Conservation (phyloP, 2,888 invertebrate species). For the Cyaniris semiargus region DNA sequence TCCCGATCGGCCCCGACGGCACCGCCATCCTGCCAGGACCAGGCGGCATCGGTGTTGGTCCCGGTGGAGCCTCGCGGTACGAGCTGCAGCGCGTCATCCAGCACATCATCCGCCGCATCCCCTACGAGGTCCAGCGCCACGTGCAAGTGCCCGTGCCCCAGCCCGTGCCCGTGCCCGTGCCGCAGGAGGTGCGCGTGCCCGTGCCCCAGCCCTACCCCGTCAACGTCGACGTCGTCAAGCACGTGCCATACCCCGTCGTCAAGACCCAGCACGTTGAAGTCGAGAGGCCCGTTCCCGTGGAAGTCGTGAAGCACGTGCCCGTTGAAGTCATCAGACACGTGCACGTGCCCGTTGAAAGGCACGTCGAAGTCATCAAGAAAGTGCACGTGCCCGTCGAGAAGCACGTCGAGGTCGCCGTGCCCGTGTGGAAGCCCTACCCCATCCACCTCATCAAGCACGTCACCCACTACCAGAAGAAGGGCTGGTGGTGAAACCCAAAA, state of each 20-base stretch:
- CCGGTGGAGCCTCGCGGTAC: slow-evolving; percentile 55
- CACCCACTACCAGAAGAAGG: slow-evolving; percentile 75
- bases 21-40: slow-evolving; percentile 60
- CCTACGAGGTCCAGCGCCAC: slow-evolving; percentile 71
- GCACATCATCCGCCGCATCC: slow-evolving; percentile 68
- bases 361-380: slow-evolving; percentile 73
- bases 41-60: slow-evolving; percentile 54
- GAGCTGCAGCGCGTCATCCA: slow-evolving; percentile 72
- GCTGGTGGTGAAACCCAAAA: slow-evolving; percentile 62
- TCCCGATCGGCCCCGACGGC: slow-evolving; percentile 46
- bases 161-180: slow-evolving; percentile 66
- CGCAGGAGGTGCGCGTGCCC: slow-evolving; percentile 67
- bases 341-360: slow-evolving; percentile 66
- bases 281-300: slow-evolving; percentile 68
- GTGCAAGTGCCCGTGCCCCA: slow-evolving; percentile 66
- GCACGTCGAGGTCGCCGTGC: slow-evolving; percentile 69
- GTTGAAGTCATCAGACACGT: slow-evolving; percentile 71
- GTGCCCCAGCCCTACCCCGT: slow-evolving; percentile 75
- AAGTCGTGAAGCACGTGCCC: slow-evolving; percentile 68
- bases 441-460: slow-evolving; percentile 75
- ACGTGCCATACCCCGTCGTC: slow-evolving; percentile 72
- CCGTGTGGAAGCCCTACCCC: slow-evolving; percentile 73
- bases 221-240: slow-evolving; percentile 68
- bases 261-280: slow-evolving; percentile 70
- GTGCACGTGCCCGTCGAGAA: slow-evolving; percentile 69